Conservation (phyloP, 2,888 invertebrate species). For the Drosophila limbata region DNA sequence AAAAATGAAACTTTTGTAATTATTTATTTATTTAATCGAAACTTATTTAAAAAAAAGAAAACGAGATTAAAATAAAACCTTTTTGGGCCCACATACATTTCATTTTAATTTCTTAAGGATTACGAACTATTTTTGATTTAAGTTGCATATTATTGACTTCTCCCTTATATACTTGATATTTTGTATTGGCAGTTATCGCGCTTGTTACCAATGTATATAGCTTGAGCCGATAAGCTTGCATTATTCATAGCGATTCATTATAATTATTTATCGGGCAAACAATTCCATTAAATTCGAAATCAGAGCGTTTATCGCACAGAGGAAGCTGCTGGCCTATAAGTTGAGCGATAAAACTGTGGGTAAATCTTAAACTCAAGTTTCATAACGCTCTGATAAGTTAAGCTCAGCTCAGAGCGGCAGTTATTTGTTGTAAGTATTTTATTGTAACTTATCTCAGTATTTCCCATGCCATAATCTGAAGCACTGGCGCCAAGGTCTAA, state of each 20-base stretch:
- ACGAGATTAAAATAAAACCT: too few relatives aligned
- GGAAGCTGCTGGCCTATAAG: conserved; percentile 56
- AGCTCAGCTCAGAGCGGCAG: conserved; percentile 4
- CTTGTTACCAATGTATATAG: conserved; percentile 19
- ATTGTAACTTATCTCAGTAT: conserved; percentile 34
- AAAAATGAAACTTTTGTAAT: too few relatives aligned
- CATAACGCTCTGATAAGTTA: conserved; percentile 32
- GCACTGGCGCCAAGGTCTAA: conserved; percentile 50
- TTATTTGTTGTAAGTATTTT: conserved; percentile 7
- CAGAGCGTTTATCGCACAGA: conserved; percentile 43
- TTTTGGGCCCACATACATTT: neutral
- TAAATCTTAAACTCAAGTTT: conserved; percentile 39
- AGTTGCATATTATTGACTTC: neutral
- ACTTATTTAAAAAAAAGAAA: too few relatives aligned
- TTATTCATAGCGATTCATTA: conserved; percentile 57
- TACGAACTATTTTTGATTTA: neutral
- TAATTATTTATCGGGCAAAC: conserved; percentile 37
- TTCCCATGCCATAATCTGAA: conserved; percentile 37
- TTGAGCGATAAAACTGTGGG: conserved; percentile 38
- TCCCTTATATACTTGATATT: neutral
- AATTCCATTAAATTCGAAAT: conserved; percentile 32
- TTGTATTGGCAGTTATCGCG: conserved; percentile 10
- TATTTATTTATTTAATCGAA: too few relatives aligned
- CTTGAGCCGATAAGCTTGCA: conserved; percentile 45
- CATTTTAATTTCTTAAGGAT: neutral